Base-by-base conservation (phyloP, 2,113 vertebrate species). In the Haplochromis vanheusdeni region DNA sequence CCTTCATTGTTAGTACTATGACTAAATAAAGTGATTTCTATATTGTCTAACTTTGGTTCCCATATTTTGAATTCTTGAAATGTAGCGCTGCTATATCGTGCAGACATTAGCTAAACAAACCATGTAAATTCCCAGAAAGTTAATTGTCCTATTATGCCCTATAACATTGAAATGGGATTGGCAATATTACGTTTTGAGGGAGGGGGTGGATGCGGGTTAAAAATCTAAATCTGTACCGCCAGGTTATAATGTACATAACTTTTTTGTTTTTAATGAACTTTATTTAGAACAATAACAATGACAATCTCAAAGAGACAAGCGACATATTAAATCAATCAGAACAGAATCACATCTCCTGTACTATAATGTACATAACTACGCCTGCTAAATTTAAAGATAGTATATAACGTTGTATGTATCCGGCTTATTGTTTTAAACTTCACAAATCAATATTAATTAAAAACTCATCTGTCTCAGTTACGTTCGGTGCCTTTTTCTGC, bases 61-160 rank as follows among this genome's bases (percentile, higher is more conserved):
- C 17, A 77, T 51, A 77, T n/a, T 77, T 77, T n/a, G 17, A 33
- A 7, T n/a, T 31, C 2, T 33, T 77, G 4, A 77, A 51, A 33
- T 77, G 6, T 9, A 14, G 47, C 2, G 1, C 2, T 7, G 1
- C 14, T 47, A 13, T 51, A 5, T 9, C 1, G 1, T 21, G 2
- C 6, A 68, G 35, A 33, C 1, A 60, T 14, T 1, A 6, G 54
- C 5, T 6, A 77, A 49, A 21, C 11, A 65, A 54, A 49, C 4
- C 2, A 3, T 28, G 1, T 17, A 9, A 16, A 33, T 23, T n/a
- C 11, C 4, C 5, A 33, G 9, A 16, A 5, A 23, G 26, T 26
- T 42, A 31, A 40, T 2, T 68, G 12, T 68, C 28, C 16, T 49
- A 16, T 26, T 45, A 4, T 23, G 33, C 62, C 62, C 40, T 31